A percentile compares a stretch with the other conserved stretches of the same genome.
These are phyloP conservation scores for Lumbricus terrestris DNA, from an alignment of 2,888 invertebrate species.

Conservation along the genomic window DNA sequence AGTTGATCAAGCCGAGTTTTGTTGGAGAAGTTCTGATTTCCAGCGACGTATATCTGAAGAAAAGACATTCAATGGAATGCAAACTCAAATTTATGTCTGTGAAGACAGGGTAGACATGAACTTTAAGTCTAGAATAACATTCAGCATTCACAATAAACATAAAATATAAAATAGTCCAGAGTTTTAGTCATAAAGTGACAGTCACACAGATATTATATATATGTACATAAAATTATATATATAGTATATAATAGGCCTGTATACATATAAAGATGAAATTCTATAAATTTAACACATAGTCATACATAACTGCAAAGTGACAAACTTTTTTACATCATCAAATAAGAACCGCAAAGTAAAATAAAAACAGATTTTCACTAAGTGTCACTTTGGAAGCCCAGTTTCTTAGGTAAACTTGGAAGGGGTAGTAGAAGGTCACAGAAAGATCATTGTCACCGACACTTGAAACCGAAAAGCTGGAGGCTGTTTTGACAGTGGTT, in stretches of 20 bases:
- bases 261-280: background rate
- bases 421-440: background rate
- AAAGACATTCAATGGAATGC: too few relatives aligned
- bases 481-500: background rate
- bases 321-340: background rate
- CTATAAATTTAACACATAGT: background rate
- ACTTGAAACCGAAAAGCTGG: background rate
- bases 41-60: too few relatives aligned
- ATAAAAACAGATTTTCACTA: background rate
- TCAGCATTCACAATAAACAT: background rate
- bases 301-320: too few relatives aligned
- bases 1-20: too few relatives aligned
- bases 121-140: background rate
- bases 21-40: too few relatives aligned
- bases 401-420: background rate
- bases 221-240: too few relatives aligned
- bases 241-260: too few relatives aligned
- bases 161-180: background rate
- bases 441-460: background rate
- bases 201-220: background rate
- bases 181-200: background rate
- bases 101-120: too few relatives aligned
- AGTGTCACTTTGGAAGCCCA: background rate
- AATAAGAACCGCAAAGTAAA: background rate
- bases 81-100: too few relatives aligned